Percentiles rank a stretch among this genome's conserved stretches.
Conservation (phyloP, 2,888 invertebrate species). For the Heliconius aoede region DNA sequence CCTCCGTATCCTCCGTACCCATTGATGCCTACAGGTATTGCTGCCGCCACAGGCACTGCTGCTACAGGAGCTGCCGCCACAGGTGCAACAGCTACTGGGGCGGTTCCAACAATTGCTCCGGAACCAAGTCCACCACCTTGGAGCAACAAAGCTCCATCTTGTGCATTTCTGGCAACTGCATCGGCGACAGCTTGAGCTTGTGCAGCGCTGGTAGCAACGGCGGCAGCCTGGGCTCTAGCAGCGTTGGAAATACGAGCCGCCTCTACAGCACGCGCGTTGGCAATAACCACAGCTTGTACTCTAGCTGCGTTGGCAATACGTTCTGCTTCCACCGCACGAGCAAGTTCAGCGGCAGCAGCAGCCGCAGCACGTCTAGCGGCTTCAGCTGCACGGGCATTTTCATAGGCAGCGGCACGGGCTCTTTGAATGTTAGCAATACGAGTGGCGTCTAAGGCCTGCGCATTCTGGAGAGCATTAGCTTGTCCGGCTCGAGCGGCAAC, state of each 20-base stretch:
- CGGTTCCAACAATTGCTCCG: constrained; percentile 24
- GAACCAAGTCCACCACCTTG: constrained; percentile 53
- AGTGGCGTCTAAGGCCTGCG: constrained; percentile 74
- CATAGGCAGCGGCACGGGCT: constrained; percentile 75
- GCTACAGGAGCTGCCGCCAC: constrained; percentile 36
- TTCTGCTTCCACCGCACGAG: constrained; percentile 70
- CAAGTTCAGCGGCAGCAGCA: constrained; percentile 63
- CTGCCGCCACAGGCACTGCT: constrained; percentile 34
- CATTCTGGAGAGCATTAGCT: constrained; percentile 73
- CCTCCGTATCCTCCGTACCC: constrained; percentile 25
- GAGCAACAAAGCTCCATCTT: constrained; percentile 65
- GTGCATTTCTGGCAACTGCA: constrained; percentile 67
- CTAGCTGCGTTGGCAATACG: constrained; percentile 75
- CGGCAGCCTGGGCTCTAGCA: constrained; percentile 66
- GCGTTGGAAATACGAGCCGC: constrained; percentile 75
- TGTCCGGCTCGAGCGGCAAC: constrained; percentile 74
- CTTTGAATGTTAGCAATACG: constrained; percentile 75
- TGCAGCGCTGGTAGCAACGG: constrained; percentile 67
- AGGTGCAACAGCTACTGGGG: constrained; percentile 48
- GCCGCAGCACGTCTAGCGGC: constrained; percentile 73
- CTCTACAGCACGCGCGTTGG: constrained; percentile 75
- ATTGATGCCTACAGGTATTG: constrained; percentile 6
- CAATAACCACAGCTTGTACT: constrained; percentile 73
- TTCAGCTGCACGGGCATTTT: constrained; percentile 74
- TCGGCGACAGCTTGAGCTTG: constrained; percentile 72